phyloP scores from a whole-genome alignment of 1,140 invertebrate genomes.

The Chrysopa pallens region DNA sequence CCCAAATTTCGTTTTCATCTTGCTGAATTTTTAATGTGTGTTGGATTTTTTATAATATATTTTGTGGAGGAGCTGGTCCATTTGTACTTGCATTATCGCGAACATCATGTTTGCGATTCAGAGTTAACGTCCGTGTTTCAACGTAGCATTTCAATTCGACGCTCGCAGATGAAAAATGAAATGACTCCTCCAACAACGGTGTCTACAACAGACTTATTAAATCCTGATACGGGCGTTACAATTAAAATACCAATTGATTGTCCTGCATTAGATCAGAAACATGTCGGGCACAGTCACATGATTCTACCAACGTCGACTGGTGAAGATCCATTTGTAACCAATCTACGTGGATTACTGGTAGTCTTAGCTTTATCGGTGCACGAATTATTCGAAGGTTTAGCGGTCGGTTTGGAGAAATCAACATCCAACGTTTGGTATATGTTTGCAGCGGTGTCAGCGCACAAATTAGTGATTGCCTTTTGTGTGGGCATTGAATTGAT shows the following conservation, averaged over 20 bases:
- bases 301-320: constrained; percentile 16
- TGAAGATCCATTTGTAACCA: constrained; percentile 41
- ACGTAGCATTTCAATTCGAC: constrained; percentile 14
- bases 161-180: constrained; percentile 7
- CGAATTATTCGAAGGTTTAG: constrained; percentile 80
- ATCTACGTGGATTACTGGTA: constrained; percentile 55
- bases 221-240: constrained; percentile 5
- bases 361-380: constrained; percentile 79
- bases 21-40: constrained; percentile 50
- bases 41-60: constrained; percentile 72
- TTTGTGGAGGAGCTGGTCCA: constrained; percentile 69
- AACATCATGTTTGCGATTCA: constrained; percentile 14
- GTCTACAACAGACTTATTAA: constrained; percentile 21
- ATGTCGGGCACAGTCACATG: constrained; percentile 8
- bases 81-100: constrained; percentile 32
- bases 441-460: constrained; percentile 29
- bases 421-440: constrained; percentile 44
- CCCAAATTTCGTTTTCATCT: constrained; percentile 38
- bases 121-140: constrained; percentile 6
- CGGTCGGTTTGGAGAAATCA: constrained; percentile 62
- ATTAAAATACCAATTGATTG: background rate
- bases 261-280: constrained; percentile 5
- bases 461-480: constrained; percentile 39
- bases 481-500: constrained; percentile 31
- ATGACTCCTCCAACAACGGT: constrained; percentile 14